Evolutionary conservation across 1,140 invertebrate species (phyloP), one percentile per base, ranked within the genome.

Genomic region (Chironomus striatipennis): DNA sequence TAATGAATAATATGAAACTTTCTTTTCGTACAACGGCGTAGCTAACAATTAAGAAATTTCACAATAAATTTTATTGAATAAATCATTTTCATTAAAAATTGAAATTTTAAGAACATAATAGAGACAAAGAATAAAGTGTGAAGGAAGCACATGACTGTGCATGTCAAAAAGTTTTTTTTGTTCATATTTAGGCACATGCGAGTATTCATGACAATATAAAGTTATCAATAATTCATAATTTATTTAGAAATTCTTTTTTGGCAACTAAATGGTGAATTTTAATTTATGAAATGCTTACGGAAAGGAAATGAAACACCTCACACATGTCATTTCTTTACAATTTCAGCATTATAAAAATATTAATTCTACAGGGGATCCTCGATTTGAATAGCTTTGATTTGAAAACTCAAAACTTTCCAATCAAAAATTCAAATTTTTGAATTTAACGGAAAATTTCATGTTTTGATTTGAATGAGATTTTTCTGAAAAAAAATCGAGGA

Each of bases 61-160:
- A 34, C 24, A 34, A 34, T 34, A 34, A 57, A 57, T 57, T n/a
- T 57, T 57, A 57, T 57, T 57, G 47, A 57, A 57, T 57, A 57
- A 57, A 57, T 57, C 47, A 57, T 57, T 15, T 57, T n/a, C 47
- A 57, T 57, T 57, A 57, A 57, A 34, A 34, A 34, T 34, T 34
- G 24, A 34, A 34, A 34, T 34, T 34, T 34, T 34, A 34, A 34
- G 24, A 34, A n/a, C 47, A n/a, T 12, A 10, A 47, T 12, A 57
- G 47, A n/a, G 12, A 57, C 24, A 34, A 34, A 34, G 24, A 34
- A 34, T 34, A 34, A 34, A 34, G 24, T 34, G 47, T n/a, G 47
- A 57, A 57, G 47, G 47, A 57, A 57, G n/a, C 47, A 57, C 47
- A 57, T 57, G 65, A 70, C 65, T 70, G 65, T 70, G 65, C 65